A percentile compares a stretch with the other conserved stretches of the same genome.
phyloP scores from a whole-genome alignment of 2,113 vertebrate genomes.

The Gavia stellata region DNA sequence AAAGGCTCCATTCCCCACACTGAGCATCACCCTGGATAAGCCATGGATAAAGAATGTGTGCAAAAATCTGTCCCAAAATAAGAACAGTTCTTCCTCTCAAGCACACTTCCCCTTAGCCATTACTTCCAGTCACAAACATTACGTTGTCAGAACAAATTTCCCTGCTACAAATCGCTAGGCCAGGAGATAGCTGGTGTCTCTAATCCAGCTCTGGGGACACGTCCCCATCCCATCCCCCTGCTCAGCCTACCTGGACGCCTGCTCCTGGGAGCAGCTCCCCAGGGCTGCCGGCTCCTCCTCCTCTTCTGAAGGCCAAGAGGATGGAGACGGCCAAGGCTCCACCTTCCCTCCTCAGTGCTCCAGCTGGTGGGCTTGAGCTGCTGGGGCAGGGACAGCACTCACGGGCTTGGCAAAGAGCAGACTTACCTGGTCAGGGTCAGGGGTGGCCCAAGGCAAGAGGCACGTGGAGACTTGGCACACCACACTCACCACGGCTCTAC shows the following conservation, averaged over 20 bases:
- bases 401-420: fast-evolving
- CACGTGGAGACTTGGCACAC: fast-evolving
- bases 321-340: neutral
- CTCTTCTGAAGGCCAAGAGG: neutral
- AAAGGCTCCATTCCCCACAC: neutral
- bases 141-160: neutral
- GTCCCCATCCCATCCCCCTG: neutral
- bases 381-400: neutral
- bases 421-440: neutral
- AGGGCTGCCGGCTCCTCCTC: neutral
- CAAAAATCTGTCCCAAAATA: neutral
- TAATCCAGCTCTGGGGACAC: fast-evolving
- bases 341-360: neutral
- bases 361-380: neutral
- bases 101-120: neutral
- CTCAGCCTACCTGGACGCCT: neutral
- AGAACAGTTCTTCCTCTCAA: neutral
- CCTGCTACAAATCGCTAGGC: neutral
- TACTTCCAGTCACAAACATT: neutral
- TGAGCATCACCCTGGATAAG: neutral
- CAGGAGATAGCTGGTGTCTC: neutral
- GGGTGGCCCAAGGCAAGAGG: neutral
- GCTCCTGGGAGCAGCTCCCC: slow-evolving; percentile 6
- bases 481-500: neutral
- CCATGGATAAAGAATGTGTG: neutral